A percentile compares a stretch with the other conserved stretches of the same genome.
These are phyloP conservation scores for Pyrocephalus nanus DNA, from an alignment of 2,797 vertebrate species.

Conservation along the genomic window DNA sequence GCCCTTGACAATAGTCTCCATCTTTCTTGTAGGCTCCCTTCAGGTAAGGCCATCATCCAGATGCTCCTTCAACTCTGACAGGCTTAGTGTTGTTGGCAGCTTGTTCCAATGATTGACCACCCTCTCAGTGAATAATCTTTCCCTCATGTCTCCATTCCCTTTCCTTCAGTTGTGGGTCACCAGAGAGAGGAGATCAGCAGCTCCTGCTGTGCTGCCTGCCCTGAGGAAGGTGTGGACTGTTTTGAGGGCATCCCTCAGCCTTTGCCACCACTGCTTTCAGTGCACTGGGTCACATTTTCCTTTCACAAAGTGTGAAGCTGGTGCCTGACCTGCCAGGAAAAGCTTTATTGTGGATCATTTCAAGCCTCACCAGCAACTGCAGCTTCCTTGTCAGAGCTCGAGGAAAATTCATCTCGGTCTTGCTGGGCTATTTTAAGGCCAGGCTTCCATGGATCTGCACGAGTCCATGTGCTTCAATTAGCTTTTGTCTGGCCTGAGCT, in stretches of 20 bases:
- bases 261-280: not conserved
- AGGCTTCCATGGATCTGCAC: not conserved
- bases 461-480: conserved; percentile 28
- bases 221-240: not conserved
- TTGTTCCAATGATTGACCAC: not conserved
- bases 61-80: not conserved
- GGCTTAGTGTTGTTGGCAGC: not conserved
- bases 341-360: not conserved
- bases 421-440: conserved; percentile 44
- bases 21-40: not conserved
- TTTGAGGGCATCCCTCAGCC: not conserved
- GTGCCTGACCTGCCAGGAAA: not conserved
- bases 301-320: not conserved
- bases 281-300: not conserved
- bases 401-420: conserved; percentile 12
- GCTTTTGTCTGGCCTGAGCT: conserved; percentile 53
- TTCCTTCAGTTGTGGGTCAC: not conserved
- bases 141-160: not conserved
- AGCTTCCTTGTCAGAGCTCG: not conserved
- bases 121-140: not conserved
- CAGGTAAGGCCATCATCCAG: not conserved
- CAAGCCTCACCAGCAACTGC: not conserved
- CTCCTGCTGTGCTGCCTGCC: not conserved
- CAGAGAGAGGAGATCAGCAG: not conserved
- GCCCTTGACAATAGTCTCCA: not conserved